Evolutionary conservation across 2,113 vertebrate species (phyloP).

Genomic region (Menura novaehollandiae): DNA sequence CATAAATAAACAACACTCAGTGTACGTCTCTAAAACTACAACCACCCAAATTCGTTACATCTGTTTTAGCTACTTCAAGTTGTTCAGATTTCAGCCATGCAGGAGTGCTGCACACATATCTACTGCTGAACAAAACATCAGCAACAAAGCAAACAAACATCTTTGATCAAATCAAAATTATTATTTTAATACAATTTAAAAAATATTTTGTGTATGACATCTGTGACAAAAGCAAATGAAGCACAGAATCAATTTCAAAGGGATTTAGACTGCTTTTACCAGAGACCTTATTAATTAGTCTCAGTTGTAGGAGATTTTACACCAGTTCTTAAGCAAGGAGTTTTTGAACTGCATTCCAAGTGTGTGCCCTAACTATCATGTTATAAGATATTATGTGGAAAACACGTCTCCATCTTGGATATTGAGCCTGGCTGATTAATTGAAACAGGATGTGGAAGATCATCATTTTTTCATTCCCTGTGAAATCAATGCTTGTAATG

Average conservation of each 20-base stretch:
- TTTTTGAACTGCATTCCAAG: neutral
- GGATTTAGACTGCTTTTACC: neutral
- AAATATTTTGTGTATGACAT: neutral
- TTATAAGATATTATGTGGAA: neutral
- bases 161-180: neutral
- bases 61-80: neutral
- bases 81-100: rapidly evolving
- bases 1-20: neutral
- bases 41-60: neutral
- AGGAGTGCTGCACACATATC: neutral
- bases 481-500: neutral
- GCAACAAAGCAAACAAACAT: neutral
- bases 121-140: neutral
- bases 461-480: neutral
- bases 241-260: neutral
- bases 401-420: neutral
- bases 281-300: neutral
- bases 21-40: neutral
- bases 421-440: neutral
- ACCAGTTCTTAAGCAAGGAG: neutral
- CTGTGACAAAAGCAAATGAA: neutral
- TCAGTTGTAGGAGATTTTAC: neutral
- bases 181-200: neutral
- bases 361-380: neutral
- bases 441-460: neutral